Conservation (phyloP, 2,113 vertebrate species). For the Entelurus aequoreus region DNA sequence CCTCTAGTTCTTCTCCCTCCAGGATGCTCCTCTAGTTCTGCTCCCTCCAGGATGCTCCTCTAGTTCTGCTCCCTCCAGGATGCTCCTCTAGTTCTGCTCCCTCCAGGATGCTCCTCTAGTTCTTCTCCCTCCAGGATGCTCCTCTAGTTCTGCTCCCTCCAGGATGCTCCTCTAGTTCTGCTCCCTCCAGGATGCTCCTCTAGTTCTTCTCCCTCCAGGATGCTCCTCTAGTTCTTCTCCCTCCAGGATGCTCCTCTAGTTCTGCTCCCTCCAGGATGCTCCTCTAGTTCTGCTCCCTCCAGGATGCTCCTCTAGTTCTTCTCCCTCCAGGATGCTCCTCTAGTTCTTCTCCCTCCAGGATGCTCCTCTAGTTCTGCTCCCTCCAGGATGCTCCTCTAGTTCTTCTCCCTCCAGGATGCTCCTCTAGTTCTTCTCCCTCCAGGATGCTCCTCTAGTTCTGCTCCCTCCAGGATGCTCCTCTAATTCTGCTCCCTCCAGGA, state of each 20-base stretch:
- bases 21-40: constrained; percentile 9
- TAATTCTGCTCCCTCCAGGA: constrained; percentile 10
- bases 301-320: constrained; percentile 9
- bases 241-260: constrained; percentile 16
- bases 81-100: constrained; percentile 10
- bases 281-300: constrained; percentile 16
- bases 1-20: too few species aligned
- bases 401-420: too few species aligned
- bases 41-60: constrained; percentile 19
- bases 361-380: constrained; percentile 10
- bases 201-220: too few species aligned
- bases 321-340: too few species aligned
- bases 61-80: constrained; percentile 10
- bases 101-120: constrained; percentile 16
- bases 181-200: constrained; percentile 19
- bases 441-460: constrained; percentile 9
- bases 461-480: constrained; percentile 19
- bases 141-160: constrained; percentile 20
- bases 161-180: constrained; percentile 9
- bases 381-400: constrained; percentile 16
- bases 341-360: constrained; percentile 17
- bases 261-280: constrained; percentile 14
- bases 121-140: too few species aligned
- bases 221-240: too few species aligned
- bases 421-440: too few species aligned